Evolutionary conservation across 64 coral and sea anemone genomes (phyloP), one percentile per base, ranked within the genome.

Genomic region (Dendrophyllia cribrosa): DNA sequence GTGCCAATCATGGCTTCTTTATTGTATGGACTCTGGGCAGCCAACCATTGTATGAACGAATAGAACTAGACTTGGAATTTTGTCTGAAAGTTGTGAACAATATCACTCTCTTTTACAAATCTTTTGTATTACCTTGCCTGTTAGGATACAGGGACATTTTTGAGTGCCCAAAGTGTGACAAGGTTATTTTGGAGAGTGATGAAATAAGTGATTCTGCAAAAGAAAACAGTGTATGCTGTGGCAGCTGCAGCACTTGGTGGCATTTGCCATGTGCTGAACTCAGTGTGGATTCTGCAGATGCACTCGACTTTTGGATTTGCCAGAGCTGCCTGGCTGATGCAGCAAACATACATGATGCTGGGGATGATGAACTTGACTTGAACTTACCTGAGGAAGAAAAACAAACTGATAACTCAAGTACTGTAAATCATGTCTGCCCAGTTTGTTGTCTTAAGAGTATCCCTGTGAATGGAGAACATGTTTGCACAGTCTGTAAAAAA

Each of bases 251-350:
- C 22, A 51, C 56, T 51, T 55, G 20, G 49, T 94, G 92, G 92
- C 86, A 94, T 75, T 85, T 94, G 60, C 93, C 45, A 59, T 94
- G 93, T 94, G 93, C 79, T 86, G 72, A 83, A 15, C 78, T 94
- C 16, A 85, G 68, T 13, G 64, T 45, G 45, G 56, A 55, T 66
- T 9, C 21, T 89, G 87, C 87, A 76, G 58, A 74, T 55, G 56
- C 34, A 59, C 8, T 8, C 5, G 20, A 79, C 43, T 47, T 9
- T 55, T 51, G 56, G 56, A 26, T 76, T 8, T 89, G 87, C 23
- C 45, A 76, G 19, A 45, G 71, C 72, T 77, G 87, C 23, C 87
- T 89, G 25, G 21, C 59, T 22, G 72, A 89, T 76, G 56, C 53
- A 21, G 87, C 87, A 47, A 64, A 59, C 5, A 19, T 26, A 15